Percentiles rank a stretch among this genome's conserved stretches.
Conservation (phyloP, 2,113 vertebrate genomes). For the Eptatretus burgeri region DNA sequence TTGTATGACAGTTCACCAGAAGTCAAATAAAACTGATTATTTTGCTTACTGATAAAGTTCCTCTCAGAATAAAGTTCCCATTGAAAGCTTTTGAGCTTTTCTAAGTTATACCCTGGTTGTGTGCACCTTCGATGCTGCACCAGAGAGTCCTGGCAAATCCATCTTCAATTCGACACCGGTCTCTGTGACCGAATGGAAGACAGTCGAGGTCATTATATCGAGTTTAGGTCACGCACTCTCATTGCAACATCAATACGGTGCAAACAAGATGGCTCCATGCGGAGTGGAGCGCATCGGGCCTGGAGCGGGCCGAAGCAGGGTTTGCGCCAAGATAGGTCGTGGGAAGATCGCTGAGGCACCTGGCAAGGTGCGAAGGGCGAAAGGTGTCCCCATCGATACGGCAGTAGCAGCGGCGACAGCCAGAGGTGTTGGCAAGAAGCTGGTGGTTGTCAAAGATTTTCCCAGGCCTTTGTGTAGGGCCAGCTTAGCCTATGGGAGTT, state of each 20-base stretch:
- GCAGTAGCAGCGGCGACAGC: neutral
- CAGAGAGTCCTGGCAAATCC: no score
- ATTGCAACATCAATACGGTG: neutral
- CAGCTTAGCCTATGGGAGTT: neutral
- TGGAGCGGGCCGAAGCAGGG: slow-evolving; percentile 1
- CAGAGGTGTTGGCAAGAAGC: slow-evolving; percentile 1
- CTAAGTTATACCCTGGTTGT: no score
- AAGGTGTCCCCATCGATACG: neutral
- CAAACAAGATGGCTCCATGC: slow-evolving; percentile 1
- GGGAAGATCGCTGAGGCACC: neutral
- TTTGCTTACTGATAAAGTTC: no score
- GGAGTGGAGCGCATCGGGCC: slow-evolving; percentile 3
- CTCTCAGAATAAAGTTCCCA: no score
- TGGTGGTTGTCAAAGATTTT: neutral
- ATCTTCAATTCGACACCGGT: no score
- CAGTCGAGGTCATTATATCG: no score
- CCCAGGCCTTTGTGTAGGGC: slow-evolving; percentile 1
- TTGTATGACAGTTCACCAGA: no score
- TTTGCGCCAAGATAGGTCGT: neutral
- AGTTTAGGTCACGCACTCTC: no score
- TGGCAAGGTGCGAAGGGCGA: slow-evolving; percentile 3
- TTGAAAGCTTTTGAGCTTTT: no score
- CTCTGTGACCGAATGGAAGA: no score
- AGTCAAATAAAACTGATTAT: no score
- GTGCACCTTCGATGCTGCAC: no score